Evolutionary conservation across 2,888 invertebrate genomes (phyloP), one percentile per base, ranked within the genome.

Genomic region (Pinctada fucata): DNA sequence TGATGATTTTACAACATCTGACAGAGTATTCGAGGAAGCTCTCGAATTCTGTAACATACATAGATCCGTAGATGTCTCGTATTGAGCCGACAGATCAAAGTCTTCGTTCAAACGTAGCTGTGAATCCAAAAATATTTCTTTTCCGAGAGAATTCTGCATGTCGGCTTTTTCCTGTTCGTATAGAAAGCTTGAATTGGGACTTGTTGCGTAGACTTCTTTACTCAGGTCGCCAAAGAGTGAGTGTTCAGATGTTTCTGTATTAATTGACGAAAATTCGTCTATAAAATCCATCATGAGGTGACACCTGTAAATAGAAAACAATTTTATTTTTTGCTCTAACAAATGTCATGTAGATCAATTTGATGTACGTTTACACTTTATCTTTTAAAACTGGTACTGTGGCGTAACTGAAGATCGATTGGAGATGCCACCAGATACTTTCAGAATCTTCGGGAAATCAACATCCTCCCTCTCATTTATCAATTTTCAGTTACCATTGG

Each of bases 131-230:
- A 31, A 31, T 10, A 58, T 13, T 58, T 58, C 58, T 58, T 58
- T 6, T 6, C 82, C 81, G 50, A 88, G 72, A 0, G 87, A 83
- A 78, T 86, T 85, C 76, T 87, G 88, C 84, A 87, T 86, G 71
- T 89, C 88, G 31, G 83, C 78, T 78, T 85, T 87, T 64, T 91
- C 91, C 75, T 88, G 88, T 13, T 91, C 91, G 81, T 90, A 91
- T 85, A 91, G 88, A 78, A 84, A 88, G 49, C 89, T 79, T 2
- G 90, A 89, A 76, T 89, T 88, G 16, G 91, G 90, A 81, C 89
- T 89, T 31, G 88, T 86, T 16, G 89, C 87, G 75, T 86, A 89
- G 0, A 86, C 84, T 49, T 86, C 79, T 16, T 83, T 76, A 65
- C 87, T 86, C 5, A 84, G 72, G 31, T 84, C 85, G 8, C 83